Evolutionary conservation across 2,888 invertebrate genomes (phyloP).

Genomic region (Plutella xylostella): DNA sequence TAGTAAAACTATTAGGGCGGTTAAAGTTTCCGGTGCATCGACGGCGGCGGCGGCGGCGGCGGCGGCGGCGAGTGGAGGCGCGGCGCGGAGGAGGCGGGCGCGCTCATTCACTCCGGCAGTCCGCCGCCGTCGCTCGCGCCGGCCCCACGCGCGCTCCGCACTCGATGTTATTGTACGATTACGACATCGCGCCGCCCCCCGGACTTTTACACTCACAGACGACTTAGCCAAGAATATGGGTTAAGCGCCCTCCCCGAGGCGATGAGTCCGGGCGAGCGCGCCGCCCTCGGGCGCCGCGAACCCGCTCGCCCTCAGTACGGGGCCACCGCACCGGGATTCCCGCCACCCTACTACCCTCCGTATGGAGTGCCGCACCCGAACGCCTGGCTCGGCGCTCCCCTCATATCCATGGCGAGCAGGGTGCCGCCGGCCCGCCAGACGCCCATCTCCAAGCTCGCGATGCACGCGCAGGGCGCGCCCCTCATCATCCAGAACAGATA

Average conservation of each 20-base stretch:
- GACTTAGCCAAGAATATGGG: constrained; percentile 73
- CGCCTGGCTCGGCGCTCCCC: constrained; percentile 82
- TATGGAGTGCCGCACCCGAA: constrained; percentile 70
- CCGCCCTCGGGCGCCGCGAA: constrained; percentile 64
- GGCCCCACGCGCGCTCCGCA: constrained; percentile 50
- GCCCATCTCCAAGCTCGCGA: constrained; percentile 79
- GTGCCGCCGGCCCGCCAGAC: constrained; percentile 58
- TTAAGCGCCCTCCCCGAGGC: constrained; percentile 71
- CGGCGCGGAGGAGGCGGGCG: constrained; percentile 53
- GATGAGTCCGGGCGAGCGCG: constrained; percentile 69
- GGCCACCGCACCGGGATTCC: constrained; percentile 60
- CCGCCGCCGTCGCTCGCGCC: constrained; percentile 57
- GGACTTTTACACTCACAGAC: constrained; percentile 64
- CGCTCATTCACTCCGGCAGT: constrained; percentile 59
- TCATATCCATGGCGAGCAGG: constrained; percentile 81
- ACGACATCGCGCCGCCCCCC: constrained; percentile 56
- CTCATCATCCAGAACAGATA: constrained; percentile 79
- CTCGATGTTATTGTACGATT: constrained; percentile 65
- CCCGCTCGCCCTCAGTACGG: constrained; percentile 65
- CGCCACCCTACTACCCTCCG: constrained; percentile 63
- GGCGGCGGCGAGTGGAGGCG: constrained; percentile 18
- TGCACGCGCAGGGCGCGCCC: constrained; percentile 89
- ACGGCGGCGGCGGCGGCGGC: constrained; percentile 39
- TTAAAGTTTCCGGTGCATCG: constrained; percentile 63
- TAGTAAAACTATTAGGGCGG: constrained; percentile 61